Evolutionary conservation across 1,140 invertebrate species (phyloP), one percentile per base, ranked within the genome.

Genomic region (Leptinotarsa undecemlineata): DNA sequence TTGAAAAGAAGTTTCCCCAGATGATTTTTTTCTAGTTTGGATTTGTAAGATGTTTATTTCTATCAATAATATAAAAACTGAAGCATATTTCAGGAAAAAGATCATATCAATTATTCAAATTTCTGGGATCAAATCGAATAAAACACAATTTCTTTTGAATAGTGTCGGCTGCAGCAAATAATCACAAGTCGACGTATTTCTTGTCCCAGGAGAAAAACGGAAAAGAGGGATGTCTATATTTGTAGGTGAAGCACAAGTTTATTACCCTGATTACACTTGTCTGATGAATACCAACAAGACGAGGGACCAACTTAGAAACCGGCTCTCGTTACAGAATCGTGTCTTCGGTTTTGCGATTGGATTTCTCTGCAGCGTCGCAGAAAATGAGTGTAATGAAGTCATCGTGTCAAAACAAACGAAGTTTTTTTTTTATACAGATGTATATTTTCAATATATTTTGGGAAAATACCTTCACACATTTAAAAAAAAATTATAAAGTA

Each of bases 261-360:
- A 64, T 73, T 47, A 70, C 77, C 79, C 76, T 81, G 78, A 81
- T 81, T 81, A 80, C 80, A 76, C 77, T 73, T 80, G 77, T 77
- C 78, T 76, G 80, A 76, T 81, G 80, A 81, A 81, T 81, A 78
- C 78, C 77, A 81, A 81, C 77, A 79, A 81, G 78, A 77, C 73
- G 73, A 79, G 78, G 78, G 78, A 78, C 67, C 72, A 69, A 68
- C 48, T 61, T 19, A 47, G 15, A 68, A 68, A 71, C 71, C 66
- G 73, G 71, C 72, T 70, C 71, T 79, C 76, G 76, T 79, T 74
- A 74, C 68, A 11, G 66, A 70, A 62, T 74, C 51, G n/a, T 57
- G 51, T 61, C 26, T 62, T 42, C 26, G 62, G 66, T 20, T 51
- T 73, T 33, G 33, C n/a, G 70, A 71, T 73, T 69, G 75, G 74